phyloP scores from a whole-genome alignment of 2,888 invertebrate genomes.

The Drosophila anomelani region DNA sequence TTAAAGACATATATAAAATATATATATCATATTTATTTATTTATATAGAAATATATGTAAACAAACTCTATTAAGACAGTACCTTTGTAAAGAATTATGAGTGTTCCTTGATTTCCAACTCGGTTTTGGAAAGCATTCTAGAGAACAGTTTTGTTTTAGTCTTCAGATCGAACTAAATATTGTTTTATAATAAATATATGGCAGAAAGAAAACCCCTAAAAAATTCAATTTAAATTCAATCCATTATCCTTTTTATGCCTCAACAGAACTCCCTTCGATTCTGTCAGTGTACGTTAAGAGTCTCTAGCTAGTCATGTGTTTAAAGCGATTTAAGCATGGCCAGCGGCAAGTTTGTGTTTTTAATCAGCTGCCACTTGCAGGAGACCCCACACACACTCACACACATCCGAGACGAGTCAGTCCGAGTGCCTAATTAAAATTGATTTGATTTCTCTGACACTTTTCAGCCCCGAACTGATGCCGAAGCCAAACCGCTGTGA shows the following conservation, averaged over 20 bases:
- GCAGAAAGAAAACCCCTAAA: neutral
- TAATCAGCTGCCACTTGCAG: conserved; percentile 76
- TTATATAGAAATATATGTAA: too few relatives aligned
- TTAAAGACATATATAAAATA: too few relatives aligned
- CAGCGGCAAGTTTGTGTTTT: conserved; percentile 66
- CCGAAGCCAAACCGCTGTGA: conserved; percentile 8
- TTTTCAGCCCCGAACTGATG: conserved; percentile 53
- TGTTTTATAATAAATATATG: too few relatives aligned
- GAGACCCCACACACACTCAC: conserved; percentile 68
- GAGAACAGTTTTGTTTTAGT: too few relatives aligned
- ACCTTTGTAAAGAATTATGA: too few relatives aligned
- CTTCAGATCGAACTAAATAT: too few relatives aligned
- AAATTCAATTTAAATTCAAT: neutral
- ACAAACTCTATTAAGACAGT: too few relatives aligned
- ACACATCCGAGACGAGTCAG: conserved; percentile 21
- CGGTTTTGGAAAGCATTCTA: too few relatives aligned
- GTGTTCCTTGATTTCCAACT: too few relatives aligned
- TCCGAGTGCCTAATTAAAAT: conserved; percentile 75
- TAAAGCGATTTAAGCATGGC: conserved; percentile 50
- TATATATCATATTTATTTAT: too few relatives aligned
- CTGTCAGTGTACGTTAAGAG: conserved; percentile 32
- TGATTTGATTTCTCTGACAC: conserved; percentile 81
- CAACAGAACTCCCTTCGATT: neutral
- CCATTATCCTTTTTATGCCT: neutral
- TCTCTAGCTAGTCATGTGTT: conserved; percentile 51